These are phyloP conservation scores for Peromyscus leucopus DNA, from an alignment of 2,113 vertebrate genomes.

Conservation along the genomic window DNA sequence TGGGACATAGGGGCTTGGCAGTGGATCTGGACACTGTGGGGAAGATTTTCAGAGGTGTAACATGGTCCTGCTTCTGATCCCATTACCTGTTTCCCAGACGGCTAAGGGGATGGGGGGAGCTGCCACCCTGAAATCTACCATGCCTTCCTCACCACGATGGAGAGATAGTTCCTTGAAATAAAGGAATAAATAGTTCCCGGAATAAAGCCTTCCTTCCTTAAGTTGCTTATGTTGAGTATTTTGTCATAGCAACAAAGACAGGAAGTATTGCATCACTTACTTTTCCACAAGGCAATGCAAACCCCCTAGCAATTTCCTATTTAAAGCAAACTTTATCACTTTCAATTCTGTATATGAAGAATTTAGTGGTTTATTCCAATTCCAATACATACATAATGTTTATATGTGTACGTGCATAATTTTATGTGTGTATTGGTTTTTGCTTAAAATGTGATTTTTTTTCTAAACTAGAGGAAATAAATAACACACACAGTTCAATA, in stretches of 20 bases:
- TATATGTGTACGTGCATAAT: neutral
- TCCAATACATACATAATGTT: neutral
- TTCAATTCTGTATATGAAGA: neutral
- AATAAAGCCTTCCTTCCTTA: neutral
- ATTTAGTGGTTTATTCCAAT: neutral
- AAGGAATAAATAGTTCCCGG: neutral
- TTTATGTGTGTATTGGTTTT: neutral
- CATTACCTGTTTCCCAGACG: neutral
- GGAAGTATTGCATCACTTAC: neutral
- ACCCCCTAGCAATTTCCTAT: neutral
- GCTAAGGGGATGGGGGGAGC: neutral
- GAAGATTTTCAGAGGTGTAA: neutral
- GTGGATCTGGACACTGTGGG: neutral
- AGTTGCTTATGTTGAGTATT: no score
- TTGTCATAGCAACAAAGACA: neutral
- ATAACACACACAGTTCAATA: neutral
- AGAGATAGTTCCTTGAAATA: no score
- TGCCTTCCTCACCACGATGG: neutral
- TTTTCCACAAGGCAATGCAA: neutral
- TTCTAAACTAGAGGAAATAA: neutral
- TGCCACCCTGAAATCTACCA: neutral
- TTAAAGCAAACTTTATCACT: neutral
- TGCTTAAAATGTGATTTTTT: constrained; percentile 13
- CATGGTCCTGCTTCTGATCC: no score
- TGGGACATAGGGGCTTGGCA: neutral